These are phyloP conservation scores for Myotis planiceps DNA, from an alignment of 2,797 vertebrate species.

Conservation along the genomic window DNA sequence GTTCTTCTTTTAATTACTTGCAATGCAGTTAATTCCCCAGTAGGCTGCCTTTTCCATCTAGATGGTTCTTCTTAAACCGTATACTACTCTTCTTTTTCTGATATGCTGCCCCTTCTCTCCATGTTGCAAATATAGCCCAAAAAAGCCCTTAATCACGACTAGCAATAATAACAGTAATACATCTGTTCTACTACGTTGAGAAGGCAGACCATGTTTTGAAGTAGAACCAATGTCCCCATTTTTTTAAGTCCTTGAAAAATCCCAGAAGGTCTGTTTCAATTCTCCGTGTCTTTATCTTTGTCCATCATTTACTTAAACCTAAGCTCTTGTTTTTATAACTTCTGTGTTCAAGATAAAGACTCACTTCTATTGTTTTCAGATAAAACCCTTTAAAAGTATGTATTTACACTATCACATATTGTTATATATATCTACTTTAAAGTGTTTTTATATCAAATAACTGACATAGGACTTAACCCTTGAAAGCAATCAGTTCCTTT, in stretches of 20 bases:
- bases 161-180: neutral
- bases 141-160: neutral
- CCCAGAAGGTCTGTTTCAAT: neutral
- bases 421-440: neutral
- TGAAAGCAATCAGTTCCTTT: neutral
- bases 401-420: neutral
- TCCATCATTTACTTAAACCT: neutral
- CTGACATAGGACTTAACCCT: neutral
- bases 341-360: neutral
- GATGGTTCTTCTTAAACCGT: conserved; percentile 20
- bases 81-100: neutral
- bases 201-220: neutral
- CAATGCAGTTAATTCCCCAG: neutral
- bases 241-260: conserved; percentile 7
- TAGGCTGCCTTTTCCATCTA: neutral
- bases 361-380: neutral
- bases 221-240: neutral
- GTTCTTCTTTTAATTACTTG: neutral
- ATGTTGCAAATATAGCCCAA: neutral
- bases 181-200: neutral
- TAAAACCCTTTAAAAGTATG: neutral
- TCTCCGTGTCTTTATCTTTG: neutral
- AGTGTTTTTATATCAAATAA: neutral
- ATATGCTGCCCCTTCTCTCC: neutral
- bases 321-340: neutral